A percentile compares a stretch with the other conserved stretches of the same genome.
Conservation (phyloP, 2,797 vertebrate genomes). For the Macrochelys suwanniensis region DNA sequence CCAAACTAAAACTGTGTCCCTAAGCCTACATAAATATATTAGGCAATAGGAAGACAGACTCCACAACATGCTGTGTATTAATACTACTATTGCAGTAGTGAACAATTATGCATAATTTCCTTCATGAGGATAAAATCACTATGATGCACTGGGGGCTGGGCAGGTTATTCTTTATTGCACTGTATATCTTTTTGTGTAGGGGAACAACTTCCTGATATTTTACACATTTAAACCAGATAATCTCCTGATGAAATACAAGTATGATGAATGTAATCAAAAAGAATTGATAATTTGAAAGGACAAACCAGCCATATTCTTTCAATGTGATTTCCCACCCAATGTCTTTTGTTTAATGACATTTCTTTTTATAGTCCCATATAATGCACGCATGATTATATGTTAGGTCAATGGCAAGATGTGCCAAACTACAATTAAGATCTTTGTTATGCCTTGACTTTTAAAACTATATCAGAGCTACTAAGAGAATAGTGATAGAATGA, state of each 20-base stretch:
- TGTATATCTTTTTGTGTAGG: not conserved
- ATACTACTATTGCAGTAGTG: not conserved
- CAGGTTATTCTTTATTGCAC: not conserved
- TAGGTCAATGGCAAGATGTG: not conserved
- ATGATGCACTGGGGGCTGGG: not conserved
- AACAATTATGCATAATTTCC: not conserved
- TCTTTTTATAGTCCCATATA: not conserved
- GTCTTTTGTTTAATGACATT: not conserved
- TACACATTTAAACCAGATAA: not conserved
- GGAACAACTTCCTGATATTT: not conserved
- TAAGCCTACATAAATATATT: not conserved
- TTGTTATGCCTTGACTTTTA: not conserved
- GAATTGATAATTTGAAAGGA: not conserved
- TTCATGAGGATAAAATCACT: not conserved
- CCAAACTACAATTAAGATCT: not conserved
- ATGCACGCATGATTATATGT: accelerated
- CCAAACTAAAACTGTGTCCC: accelerated
- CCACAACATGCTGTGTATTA: not conserved
- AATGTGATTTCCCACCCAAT: not conserved
- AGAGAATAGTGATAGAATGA: not conserved
- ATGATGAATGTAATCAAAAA: not conserved
- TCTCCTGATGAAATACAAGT: not conserved
- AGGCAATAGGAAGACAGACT: not conserved
- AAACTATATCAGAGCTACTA: not conserved
- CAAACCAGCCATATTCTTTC: not conserved